phyloP scores from a whole-genome alignment of 1,140 invertebrate genomes.

The Plectrocnemia conspersa region DNA sequence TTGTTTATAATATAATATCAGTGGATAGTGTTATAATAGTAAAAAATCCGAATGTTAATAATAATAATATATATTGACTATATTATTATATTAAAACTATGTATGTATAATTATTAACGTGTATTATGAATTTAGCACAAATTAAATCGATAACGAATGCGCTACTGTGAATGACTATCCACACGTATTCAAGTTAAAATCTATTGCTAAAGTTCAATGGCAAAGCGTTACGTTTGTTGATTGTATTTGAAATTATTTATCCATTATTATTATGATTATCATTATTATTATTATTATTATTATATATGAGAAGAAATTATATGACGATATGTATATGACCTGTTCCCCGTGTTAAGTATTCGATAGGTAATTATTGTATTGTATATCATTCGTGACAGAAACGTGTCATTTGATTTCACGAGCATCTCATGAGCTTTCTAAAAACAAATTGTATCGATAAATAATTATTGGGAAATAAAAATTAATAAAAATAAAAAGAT shows the following conservation, averaged over 20 bases:
- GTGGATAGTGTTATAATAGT: not conserved
- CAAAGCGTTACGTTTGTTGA: slow-evolving; percentile 8
- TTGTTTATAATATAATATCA: not conserved
- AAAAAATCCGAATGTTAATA: not conserved
- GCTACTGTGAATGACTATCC: no score
- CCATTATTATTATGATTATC: slow-evolving; percentile 4
- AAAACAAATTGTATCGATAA: slow-evolving; percentile 34
- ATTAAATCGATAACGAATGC: no score
- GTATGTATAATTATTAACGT: no score
- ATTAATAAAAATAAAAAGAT: slow-evolving; percentile 19
- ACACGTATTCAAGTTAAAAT: no score
- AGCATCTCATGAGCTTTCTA: slow-evolving; percentile 34
- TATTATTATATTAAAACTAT: slow-evolving; percentile 6
- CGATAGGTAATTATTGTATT: slow-evolving; percentile 14
- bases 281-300: not conserved
- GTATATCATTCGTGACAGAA: slow-evolving; percentile 1
- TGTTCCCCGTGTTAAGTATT: slow-evolving; percentile 12
- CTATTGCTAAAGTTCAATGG: not conserved
- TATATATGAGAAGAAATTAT: not conserved
- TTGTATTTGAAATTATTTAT: slow-evolving; percentile 10
- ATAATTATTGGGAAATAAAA: slow-evolving; percentile 29
- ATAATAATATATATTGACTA: not conserved
- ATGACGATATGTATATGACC: not conserved
- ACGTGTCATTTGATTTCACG: slow-evolving; percentile 20
- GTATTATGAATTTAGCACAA: no score